Evolutionary conservation across 2,113 vertebrate genomes (phyloP).

Genomic region (Phrynosoma blainvillii): DNA sequence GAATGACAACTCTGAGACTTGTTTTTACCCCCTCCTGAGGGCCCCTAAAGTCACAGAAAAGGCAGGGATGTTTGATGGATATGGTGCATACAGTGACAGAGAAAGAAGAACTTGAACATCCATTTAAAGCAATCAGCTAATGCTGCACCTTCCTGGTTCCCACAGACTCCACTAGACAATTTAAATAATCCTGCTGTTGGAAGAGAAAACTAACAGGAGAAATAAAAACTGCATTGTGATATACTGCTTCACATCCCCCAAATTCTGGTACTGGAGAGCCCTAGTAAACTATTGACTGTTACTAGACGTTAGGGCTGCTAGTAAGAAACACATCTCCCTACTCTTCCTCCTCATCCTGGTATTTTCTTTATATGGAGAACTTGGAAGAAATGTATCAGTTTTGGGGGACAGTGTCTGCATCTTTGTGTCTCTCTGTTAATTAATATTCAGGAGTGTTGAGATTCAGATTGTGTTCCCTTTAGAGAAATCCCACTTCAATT

Average conservation of each 20-base stretch:
- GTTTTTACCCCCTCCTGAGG: neutral
- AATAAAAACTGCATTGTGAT: neutral
- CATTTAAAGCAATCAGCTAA: neutral
- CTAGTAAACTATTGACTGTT: neutral
- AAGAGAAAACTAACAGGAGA: neutral
- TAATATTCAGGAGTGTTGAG: no score
- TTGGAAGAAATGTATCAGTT: neutral
- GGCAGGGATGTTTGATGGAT: neutral
- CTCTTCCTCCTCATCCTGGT: neutral
- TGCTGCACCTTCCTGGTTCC: neutral
- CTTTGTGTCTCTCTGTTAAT: no score
- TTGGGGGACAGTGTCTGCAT: no score
- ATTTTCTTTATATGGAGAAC: neutral
- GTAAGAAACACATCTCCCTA: neutral
- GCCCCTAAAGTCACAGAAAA: neutral
- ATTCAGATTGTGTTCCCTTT: no score
- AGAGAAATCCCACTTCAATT: no score
- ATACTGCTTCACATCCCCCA: neutral
- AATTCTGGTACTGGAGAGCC: neutral
- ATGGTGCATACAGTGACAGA: neutral
- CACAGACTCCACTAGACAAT: neutral
- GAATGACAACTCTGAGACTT: neutral
- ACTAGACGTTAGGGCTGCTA: neutral
- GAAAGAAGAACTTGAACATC: neutral
- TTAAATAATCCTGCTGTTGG: neutral